phyloP scores from a whole-genome alignment of 2,113 vertebrate genomes.

The Brevimyrus niger region DNA sequence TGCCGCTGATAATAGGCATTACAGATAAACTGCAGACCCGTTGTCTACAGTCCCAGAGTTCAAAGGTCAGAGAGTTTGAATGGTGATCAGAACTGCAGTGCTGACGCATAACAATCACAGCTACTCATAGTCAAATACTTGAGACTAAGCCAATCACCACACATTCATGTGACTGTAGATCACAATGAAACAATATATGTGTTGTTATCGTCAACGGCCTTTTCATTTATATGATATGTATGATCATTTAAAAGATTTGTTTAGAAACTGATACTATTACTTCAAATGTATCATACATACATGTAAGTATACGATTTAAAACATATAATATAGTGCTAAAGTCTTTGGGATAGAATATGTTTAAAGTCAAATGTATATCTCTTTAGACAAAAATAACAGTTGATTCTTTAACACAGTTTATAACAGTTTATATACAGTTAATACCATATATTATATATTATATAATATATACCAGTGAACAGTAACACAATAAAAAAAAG shows the following conservation, averaged over 20 bases:
- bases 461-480: neutral
- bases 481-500: neutral
- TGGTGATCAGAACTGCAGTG: neutral
- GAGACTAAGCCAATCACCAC: neutral
- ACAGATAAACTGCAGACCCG: neutral
- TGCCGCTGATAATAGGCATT: neutral
- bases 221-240: neutral
- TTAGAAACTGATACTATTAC: neutral
- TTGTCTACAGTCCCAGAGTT: neutral
- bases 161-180: constrained; percentile 7
- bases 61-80: neutral
- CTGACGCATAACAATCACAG: neutral
- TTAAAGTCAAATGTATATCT: neutral
- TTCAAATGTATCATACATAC: neutral
- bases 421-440: no score
- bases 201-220: neutral
- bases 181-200: neutral
- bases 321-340: neutral
- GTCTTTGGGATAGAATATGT: neutral
- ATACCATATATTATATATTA: no score
- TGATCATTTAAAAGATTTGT: neutral
- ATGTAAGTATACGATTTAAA: neutral
- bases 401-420: neutral
- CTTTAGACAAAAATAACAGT: neutral
- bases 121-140: neutral